Evolutionary conservation across 2,888 invertebrate species (phyloP).

Genomic region (Thysanoteuthis rhombus): DNA sequence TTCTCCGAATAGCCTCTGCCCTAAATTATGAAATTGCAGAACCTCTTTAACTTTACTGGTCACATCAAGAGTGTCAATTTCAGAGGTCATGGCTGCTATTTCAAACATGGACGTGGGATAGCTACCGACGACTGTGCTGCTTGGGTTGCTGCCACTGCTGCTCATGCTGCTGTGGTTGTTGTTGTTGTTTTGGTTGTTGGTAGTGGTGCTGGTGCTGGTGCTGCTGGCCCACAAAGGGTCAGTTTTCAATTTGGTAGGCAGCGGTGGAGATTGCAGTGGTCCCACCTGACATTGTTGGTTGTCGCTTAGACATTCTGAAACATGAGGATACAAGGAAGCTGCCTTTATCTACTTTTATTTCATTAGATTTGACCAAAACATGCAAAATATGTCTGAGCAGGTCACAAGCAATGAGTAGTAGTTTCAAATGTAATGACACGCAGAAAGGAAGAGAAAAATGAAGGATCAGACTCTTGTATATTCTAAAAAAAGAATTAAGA

Average conservation of each 20-base stretch:
- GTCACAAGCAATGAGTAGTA: slow-evolving; percentile 12
- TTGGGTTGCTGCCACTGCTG: slow-evolving; percentile 34
- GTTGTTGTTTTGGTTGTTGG: slow-evolving; percentile 70
- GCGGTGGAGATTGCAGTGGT: slow-evolving; percentile 44
- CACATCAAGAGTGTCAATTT: slow-evolving; percentile 94
- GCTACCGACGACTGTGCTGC: slow-evolving; percentile 39
- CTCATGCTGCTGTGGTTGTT: slow-evolving; percentile 30
- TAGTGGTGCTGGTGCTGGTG: slow-evolving; percentile 50
- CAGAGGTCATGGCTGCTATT: slow-evolving; percentile 95
- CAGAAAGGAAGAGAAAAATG: neutral
- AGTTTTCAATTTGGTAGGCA: slow-evolving; percentile 34
- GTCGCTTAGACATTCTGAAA: slow-evolving; percentile 31
- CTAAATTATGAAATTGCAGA: slow-evolving; percentile 93
- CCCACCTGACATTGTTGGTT: slow-evolving; percentile 36
- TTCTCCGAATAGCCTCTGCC: slow-evolving; percentile 97
- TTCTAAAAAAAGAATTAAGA: neutral
- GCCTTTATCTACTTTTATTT: neutral
- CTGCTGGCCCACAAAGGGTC: slow-evolving; percentile 18
- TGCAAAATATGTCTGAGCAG: slow-evolving; percentile 12
- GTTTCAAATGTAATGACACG: neutral
- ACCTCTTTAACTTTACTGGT: slow-evolving; percentile 98
- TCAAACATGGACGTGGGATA: slow-evolving; percentile 93
- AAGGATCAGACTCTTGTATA: neutral
- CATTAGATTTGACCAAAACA: slow-evolving; percentile 12
- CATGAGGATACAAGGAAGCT: neutral